Base-by-base conservation (phyloP, 2,888 invertebrate genomes). In the Thecocarcelia acutangulata region DNA sequence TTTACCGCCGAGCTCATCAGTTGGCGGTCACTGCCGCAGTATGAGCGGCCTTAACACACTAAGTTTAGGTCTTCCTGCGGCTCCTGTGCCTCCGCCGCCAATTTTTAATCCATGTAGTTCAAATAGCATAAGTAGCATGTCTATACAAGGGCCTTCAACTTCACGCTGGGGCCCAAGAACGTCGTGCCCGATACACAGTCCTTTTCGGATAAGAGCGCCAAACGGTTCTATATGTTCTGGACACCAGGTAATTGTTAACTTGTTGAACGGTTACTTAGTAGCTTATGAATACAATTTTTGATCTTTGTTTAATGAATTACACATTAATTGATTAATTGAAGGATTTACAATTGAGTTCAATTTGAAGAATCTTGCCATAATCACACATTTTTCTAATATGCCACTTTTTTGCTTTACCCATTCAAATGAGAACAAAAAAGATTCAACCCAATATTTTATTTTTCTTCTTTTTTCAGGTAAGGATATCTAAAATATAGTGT, bases 131-230 rank as follows among this genome's bases (percentile, higher is more conserved):
- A 89, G 88, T 89, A 88, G 90, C 84, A 86, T 91, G 87, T 82
- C 90, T 86, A 87, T 91, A 87, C 90, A 90, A 72, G 91, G 88
- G 76, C 88, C 84, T 59, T 83, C 90, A 69, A 88, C 90, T 48
- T 91, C 91, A 69, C 88, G 91, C 84, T 91, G 91, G 91, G 91
- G 91, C 83, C 91, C 91, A 74, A 87, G 91, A 85, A 90, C 91
- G 85, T 91, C 91, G 81, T 91, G 91, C 87, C 91, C 91, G 84
- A 90, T 91, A 84, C 91, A 91, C 87, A 91, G 91, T 87, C 91
- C 91, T 84, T 91, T 91, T 87, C 89, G 91, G 84, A 90, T 90
- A 83, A 90, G 91, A 83, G 90, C 90, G 85, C 91, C 91, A 83
- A 91, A 91, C 84, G 91, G 91, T 86, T 90, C 90, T 70, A 90